Conservation (phyloP, 1,140 invertebrate genomes). For the Tetragonula clypearis region DNA sequence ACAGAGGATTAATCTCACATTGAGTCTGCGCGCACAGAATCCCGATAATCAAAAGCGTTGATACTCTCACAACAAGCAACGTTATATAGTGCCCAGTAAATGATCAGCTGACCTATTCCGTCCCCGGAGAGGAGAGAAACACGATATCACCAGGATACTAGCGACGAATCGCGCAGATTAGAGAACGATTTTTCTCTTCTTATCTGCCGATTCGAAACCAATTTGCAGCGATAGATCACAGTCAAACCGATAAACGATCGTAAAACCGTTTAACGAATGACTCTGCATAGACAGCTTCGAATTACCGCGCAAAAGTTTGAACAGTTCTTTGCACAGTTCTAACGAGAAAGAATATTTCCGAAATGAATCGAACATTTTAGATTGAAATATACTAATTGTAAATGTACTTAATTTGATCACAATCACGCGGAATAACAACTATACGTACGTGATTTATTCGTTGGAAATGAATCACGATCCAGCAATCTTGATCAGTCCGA, state of each 20-base stretch:
- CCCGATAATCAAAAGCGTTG: constrained; percentile 71
- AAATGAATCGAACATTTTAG: not conserved
- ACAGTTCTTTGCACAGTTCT: not conserved
- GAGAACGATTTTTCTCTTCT: constrained; percentile 1
- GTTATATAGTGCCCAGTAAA: constrained; percentile 57
- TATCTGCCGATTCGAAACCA: not conserved
- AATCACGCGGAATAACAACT: not conserved
- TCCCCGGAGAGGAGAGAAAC: constrained; percentile 5
- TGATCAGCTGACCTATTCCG: constrained; percentile 65
- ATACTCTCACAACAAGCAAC: constrained; percentile 68
- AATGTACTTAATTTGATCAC: not conserved
- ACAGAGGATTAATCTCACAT: constrained; percentile 69
- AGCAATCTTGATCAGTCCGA: constrained; percentile 27
- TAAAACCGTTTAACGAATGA: constrained; percentile 8
- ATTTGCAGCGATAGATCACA: constrained; percentile 4
- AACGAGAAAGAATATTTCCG: not conserved
- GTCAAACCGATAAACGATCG: constrained; percentile 6
- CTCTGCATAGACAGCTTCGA: not conserved
- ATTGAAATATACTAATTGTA: not conserved
- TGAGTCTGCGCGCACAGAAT: constrained; percentile 68
- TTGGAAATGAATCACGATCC: constrained; percentile 20
- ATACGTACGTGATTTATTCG: constrained; percentile 29
- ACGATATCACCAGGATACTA: not conserved
- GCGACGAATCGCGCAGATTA: constrained; percentile 10
- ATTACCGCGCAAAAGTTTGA: constrained; percentile 22